Evolutionary conservation across 2,113 vertebrate genomes (phyloP), one percentile per base, ranked within the genome.

Genomic region (Onychostruthus taczanowskii): DNA sequence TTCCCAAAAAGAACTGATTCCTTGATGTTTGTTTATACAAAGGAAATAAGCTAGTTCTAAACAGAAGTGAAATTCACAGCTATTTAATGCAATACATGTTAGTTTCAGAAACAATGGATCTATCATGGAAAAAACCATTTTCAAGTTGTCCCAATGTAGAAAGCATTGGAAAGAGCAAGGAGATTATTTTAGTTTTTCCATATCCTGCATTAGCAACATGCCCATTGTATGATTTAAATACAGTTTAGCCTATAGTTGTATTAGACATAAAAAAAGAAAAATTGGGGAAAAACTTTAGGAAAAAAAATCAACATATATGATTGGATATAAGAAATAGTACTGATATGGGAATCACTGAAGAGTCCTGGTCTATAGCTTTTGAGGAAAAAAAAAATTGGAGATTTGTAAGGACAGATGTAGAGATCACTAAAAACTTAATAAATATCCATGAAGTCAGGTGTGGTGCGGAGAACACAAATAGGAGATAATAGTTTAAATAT

Each of bases 281-380:
- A 75, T n/a, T 1, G 0, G 1, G 5, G 1, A 0, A 10, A n/a
- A 30, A 1, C 1, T 27, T 33, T 5, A 21, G 9, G 10, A 20
- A 64, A 55, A 81, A 53, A 55, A n/a, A 41, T 22, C 22, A 53
- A 56, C 8, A 6, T 15, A 24, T 31, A 5, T 33, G 6, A 58
- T 11, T 31, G 10, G 4, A 50, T 37, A 50, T 22, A 63, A 78
- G 11, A 52, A 82, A 49, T 50, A 83, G 2, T 10, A 85, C 62
- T 62, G 56, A 23, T 33, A 56, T 7, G 6, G 6, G 13, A 80
- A 61, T 64, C 21, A 61, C 19, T 80, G 19, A 77, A 49, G 6
- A 76, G 44, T 39, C 41, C 37, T 75, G 28, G 7, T 73, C 8
- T 69, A 11, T 56, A 69, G 10, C 21, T 87, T 52, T 69, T 28